Conservation (phyloP, 2,797 vertebrate species). For the Coreius guichenoti region DNA sequence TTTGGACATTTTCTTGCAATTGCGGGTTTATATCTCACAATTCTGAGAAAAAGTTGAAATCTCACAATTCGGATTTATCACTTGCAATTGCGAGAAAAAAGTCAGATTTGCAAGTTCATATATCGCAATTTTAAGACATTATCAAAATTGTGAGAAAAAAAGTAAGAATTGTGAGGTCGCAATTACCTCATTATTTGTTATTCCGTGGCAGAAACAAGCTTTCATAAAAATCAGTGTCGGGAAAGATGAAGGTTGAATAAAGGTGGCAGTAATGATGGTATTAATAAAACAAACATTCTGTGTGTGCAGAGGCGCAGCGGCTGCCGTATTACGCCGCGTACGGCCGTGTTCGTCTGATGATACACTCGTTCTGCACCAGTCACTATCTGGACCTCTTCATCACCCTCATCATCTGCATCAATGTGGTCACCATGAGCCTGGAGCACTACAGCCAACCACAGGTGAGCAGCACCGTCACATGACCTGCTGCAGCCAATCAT, state of each 20-base stretch:
- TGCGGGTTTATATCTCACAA: too few relatives aligned
- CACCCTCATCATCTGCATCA: constrained; percentile 97
- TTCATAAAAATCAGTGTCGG: background rate
- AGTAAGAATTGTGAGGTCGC: too few relatives aligned
- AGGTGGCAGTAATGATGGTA: background rate
- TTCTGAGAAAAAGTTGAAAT: too few relatives aligned
- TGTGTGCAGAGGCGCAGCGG: constrained; percentile 87
- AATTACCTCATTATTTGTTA: background rate
- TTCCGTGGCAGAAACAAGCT: background rate
- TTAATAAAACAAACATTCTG: background rate
- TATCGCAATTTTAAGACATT: too few relatives aligned
- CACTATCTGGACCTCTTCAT: constrained; percentile 97
- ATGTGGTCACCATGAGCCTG: constrained; percentile 97
- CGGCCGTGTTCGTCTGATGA: constrained; percentile 86
- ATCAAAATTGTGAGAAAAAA: too few relatives aligned
- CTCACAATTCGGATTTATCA: background rate
- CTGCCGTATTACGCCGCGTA: constrained; percentile 95
- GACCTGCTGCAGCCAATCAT: background rate
- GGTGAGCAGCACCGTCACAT: constrained; percentile 75
- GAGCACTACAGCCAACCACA: constrained; percentile 95
- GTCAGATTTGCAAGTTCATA: background rate
- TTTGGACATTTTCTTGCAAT: too few relatives aligned
- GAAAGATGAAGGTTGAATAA: background rate
- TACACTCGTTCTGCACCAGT: constrained; percentile 94
- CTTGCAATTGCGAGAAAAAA: background rate